A percentile compares a stretch with the other conserved stretches of the same genome.
Conservation (phyloP, 2,113 vertebrate genomes). For the Megaleporinus macrocephalus region DNA sequence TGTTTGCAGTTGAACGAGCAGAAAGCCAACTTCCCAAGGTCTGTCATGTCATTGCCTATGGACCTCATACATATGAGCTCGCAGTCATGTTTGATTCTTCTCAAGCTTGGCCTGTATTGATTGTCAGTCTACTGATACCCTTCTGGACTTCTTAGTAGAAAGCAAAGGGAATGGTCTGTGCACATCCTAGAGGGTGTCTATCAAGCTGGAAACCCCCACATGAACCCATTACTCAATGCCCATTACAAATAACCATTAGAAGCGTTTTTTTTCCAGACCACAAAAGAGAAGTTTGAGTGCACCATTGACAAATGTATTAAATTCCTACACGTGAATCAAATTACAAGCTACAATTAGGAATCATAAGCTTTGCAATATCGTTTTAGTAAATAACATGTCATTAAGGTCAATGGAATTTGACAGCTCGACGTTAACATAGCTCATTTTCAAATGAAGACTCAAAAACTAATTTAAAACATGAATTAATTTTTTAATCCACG, state of each 20-base stretch:
- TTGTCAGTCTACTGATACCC: conserved; percentile 25
- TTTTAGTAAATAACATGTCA: conserved; percentile 19
- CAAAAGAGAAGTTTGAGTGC: not conserved
- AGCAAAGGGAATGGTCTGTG: conserved; percentile 17
- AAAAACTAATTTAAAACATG: conserved; percentile 5
- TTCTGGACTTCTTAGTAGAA: conserved; percentile 31
- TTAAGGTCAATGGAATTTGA: not conserved
- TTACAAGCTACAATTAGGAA: not conserved
- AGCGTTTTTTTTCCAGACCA: not conserved
- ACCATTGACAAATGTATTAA: not conserved
- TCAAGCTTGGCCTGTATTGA: conserved; percentile 35
- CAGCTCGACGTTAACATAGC: conserved; percentile 9
- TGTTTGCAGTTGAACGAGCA: conserved; percentile 4
- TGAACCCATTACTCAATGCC: conserved; percentile 5
- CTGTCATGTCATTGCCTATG: not conserved
- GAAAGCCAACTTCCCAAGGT: conserved; percentile 13
- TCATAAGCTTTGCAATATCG: not conserved
- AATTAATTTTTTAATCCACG: not conserved
- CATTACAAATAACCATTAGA: not conserved
- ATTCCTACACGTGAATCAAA: not conserved
- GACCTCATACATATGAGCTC: conserved; percentile 8
- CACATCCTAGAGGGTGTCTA: conserved; percentile 12
- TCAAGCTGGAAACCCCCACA: conserved; percentile 26
- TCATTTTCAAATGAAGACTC: conserved; percentile 12
- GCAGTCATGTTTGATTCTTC: not conserved